These are phyloP conservation scores for Hipposideros larvatus DNA, from an alignment of 2,797 vertebrate species.

Conservation along the genomic window DNA sequence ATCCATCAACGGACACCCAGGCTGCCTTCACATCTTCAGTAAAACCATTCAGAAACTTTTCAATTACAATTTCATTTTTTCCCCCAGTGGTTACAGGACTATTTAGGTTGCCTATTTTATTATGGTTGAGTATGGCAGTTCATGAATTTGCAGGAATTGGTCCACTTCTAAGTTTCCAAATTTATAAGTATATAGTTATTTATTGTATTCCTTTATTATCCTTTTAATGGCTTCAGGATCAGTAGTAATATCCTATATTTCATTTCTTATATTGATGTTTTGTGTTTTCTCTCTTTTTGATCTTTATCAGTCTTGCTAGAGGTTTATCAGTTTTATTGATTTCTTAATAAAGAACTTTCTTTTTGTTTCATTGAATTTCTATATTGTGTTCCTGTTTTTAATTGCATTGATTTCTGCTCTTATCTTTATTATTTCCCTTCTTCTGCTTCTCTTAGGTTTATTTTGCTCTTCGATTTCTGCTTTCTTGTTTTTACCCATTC, in stretches of 20 bases:
- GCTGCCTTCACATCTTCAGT: background rate
- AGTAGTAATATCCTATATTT: background rate
- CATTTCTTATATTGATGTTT: background rate
- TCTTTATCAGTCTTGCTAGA: background rate
- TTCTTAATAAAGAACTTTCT: background rate
- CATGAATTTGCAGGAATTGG: background rate
- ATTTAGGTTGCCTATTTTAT: background rate
- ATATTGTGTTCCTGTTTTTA: background rate
- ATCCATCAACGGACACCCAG: too few relatives aligned
- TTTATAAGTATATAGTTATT: background rate
- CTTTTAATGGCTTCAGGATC: background rate
- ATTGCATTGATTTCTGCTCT: background rate
- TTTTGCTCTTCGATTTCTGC: constrained; percentile 18
- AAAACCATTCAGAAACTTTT: background rate
- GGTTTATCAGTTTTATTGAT: background rate
- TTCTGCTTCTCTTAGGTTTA: background rate
- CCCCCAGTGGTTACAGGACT: background rate
- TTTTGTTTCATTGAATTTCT: constrained; percentile 20
- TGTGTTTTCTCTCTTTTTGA: background rate
- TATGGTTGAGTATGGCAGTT: background rate
- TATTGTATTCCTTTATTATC: background rate
- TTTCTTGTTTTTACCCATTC: constrained; percentile 40
- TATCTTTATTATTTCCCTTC: background rate
- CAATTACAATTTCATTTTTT: background rate
- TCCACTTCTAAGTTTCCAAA: background rate